These are phyloP conservation scores for Turritopsis rubra DNA, from an alignment of 30 jellyfish, hydroid and myxozoan species.

Conservation along the genomic window DNA sequence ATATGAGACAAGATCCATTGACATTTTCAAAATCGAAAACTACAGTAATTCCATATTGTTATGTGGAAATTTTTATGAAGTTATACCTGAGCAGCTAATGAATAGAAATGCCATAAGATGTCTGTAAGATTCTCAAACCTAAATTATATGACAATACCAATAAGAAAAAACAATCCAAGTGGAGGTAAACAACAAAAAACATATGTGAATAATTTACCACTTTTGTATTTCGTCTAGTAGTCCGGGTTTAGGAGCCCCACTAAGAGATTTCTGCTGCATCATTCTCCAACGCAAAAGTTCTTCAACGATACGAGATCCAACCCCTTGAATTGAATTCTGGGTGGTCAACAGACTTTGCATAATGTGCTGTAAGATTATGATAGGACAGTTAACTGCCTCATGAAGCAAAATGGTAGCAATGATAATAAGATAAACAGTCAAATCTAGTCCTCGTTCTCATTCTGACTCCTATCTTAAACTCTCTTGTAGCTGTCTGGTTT, in stretches of 20 bases:
- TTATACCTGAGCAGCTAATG: slow-evolving; percentile 56
- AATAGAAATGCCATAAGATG: slow-evolving; percentile 52
- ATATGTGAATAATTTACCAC: slow-evolving; percentile 26
- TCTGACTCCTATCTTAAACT: no score
- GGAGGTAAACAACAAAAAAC: neutral
- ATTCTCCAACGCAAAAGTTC: slow-evolving; percentile 68
- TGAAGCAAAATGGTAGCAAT: no score
- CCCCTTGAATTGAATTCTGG: slow-evolving; percentile 29
- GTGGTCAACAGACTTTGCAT: slow-evolving; percentile 32
- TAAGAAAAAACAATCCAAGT: neutral
- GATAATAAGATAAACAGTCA: no score
- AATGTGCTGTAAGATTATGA: slow-evolving; percentile 33
- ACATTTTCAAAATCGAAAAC: neutral
- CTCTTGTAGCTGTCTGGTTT: no score
- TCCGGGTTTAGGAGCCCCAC: slow-evolving; percentile 88
- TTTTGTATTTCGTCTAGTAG: slow-evolving; percentile 59
- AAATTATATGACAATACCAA: neutral
- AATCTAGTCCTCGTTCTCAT: no score
- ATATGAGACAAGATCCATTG: neutral
- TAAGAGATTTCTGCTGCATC: slow-evolving; percentile 72
- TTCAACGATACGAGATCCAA: slow-evolving; percentile 42
- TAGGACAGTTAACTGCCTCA: no score
- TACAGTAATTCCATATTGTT: no score
- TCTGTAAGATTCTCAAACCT: slow-evolving; percentile 67
- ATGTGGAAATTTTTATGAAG: neutral